Percentiles rank a stretch among this genome's conserved stretches.
These are phyloP conservation scores for Plebejus melissa DNA, from an alignment of 2,888 invertebrate species.

Conservation along the genomic window DNA sequence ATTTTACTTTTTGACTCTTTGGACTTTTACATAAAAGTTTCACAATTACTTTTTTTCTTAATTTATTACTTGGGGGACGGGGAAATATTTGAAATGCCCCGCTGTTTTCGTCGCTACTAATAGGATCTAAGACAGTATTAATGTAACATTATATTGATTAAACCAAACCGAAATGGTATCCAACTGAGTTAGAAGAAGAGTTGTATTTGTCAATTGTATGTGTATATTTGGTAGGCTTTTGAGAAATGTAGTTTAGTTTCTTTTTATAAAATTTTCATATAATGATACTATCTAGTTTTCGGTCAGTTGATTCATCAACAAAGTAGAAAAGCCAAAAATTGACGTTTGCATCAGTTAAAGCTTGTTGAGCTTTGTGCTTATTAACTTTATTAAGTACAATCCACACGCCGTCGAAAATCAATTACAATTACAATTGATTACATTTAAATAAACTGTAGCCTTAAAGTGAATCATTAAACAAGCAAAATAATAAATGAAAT, in stretches of 20 bases:
- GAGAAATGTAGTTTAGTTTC: too few species aligned
- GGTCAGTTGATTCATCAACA: not conserved
- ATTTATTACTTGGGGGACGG: slow-evolving; percentile 68
- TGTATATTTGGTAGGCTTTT: too few species aligned
- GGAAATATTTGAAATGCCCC: slow-evolving; percentile 44
- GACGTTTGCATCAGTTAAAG: not conserved
- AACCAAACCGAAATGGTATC: not conserved
- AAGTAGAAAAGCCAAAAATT: not conserved
- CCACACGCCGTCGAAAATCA: not conserved
- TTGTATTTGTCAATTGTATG: too few species aligned
- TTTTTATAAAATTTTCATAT: too few species aligned
- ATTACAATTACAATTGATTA: slow-evolving; percentile 19
- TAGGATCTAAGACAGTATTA: not conserved
- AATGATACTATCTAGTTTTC: not conserved
- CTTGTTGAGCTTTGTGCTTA: not conserved
- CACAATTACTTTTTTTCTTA: slow-evolving; percentile 74
- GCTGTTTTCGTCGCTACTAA: not conserved
- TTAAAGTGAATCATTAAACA: slow-evolving; percentile 19
- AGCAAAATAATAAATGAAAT: slow-evolving; percentile 1
- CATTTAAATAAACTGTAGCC: slow-evolving; percentile 14
- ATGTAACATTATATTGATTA: not conserved
- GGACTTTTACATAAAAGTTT: slow-evolving; percentile 49
- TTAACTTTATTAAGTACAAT: slow-evolving; percentile 14
- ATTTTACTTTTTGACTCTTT: slow-evolving; percentile 27
- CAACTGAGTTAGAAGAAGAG: not conserved